Base-by-base conservation (phyloP, 2,113 vertebrate species). In the Melanostigma gelatinosum region DNA sequence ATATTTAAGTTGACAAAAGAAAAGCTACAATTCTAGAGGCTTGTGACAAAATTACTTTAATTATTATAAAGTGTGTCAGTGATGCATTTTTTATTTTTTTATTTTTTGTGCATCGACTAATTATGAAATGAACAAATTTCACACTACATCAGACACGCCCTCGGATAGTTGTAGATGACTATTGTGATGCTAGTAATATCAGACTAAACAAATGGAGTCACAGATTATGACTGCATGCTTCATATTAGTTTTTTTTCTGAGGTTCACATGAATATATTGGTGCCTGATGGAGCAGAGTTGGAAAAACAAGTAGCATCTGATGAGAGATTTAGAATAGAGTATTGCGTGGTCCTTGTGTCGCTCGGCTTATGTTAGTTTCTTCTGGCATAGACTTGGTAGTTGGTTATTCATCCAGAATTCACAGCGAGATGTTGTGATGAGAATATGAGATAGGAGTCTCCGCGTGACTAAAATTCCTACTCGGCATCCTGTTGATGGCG, bases 291-390 rank as follows among this genome's bases (percentile, higher is more conserved):
- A 38, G 27, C 4, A 60, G 12, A 58, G 55, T 54, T 42, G 1
- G 16, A 29, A 50, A 75, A 77, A 60, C 3, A 38, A 24, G 9
- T 73, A 22, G 24, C 34, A 57, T 63, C 61, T 22, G 24, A 70
- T 50, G 57, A 72, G 52, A 57, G 38, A 74, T 68, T 64, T 57
- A 52, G 72, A 69, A 83, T 83, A 42, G 22, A 77, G 12, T 64
- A 18, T 50, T 80, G 36, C 11, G 2, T 75, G n/a, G 36, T 57
- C 3, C 36, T 75, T 0, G 3, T 78, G 66, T 52, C 66, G 15
- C 55, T 11, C 12, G 22, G 60, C 57, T 82, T 63, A 75, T 64
- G 57, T 61, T 58, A 36, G 77, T 79, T 77, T 32, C 38, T 40
- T 40, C 0, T 81, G 57, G 11, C 32, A 20, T 70, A 29, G n/a